These are phyloP conservation scores for Nomada flava DNA, from an alignment of 2,888 invertebrate species.

Conservation along the genomic window DNA sequence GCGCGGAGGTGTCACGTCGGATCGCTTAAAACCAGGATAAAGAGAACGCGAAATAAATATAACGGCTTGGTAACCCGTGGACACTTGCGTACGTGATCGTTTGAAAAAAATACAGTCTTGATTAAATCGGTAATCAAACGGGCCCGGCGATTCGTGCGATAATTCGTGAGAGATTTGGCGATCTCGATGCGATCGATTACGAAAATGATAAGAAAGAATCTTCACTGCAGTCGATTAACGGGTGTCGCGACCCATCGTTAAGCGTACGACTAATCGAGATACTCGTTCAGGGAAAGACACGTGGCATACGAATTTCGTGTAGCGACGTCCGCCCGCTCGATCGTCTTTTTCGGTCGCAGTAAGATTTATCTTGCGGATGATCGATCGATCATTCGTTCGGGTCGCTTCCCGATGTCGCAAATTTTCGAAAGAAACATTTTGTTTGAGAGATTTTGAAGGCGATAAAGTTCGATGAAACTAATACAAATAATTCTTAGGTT, in stretches of 20 bases:
- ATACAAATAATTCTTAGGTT: constrained; percentile 95
- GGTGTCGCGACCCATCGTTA: constrained; percentile 32
- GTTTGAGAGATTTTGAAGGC: constrained; percentile 28
- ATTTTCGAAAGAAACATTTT: constrained; percentile 13
- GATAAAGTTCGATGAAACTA: constrained; percentile 75
- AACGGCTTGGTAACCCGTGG: constrained; percentile 4
- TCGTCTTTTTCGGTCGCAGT: background rate
- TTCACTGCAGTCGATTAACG: constrained; percentile 12
- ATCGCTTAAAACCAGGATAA: constrained; percentile 12
- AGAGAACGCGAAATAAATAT: constrained; percentile 33
- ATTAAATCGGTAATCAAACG: constrained; percentile 28
- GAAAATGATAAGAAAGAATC: constrained; percentile 18
- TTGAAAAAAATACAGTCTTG: constrained; percentile 13
- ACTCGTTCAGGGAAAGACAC: background rate
- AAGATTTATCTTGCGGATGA: constrained; percentile 1
- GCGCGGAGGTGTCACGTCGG: background rate
- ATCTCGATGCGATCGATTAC: constrained; percentile 17
- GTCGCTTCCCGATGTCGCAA: constrained; percentile 28
- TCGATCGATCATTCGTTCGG: constrained; percentile 2
- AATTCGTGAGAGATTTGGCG: constrained; percentile 3
- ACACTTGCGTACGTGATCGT: constrained; percentile 3
- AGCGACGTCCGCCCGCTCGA: background rate
- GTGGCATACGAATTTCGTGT: constrained; percentile 8
- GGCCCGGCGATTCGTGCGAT: constrained; percentile 1
- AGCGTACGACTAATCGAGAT: constrained; percentile 1